Percentiles rank a stretch among this genome's conserved stretches.
Evolutionary conservation across 2,113 vertebrate genomes (phyloP).

Genomic region (Carassius carassius): DNA sequence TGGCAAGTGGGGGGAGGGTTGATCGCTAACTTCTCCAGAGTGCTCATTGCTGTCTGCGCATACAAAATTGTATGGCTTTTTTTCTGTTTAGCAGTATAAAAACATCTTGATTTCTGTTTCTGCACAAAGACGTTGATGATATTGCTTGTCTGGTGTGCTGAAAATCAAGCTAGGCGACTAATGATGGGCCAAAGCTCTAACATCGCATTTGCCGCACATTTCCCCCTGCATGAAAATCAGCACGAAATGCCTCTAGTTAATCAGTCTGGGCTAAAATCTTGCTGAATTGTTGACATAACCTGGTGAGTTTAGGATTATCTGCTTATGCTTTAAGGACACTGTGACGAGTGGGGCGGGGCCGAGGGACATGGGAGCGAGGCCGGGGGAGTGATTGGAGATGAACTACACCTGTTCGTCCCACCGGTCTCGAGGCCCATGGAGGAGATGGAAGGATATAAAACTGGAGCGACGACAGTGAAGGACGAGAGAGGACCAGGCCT

Average conservation of each 20-base stretch:
- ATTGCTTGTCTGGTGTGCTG: conserved; percentile 32
- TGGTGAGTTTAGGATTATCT: conserved; percentile 71
- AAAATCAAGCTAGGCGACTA: conserved; percentile 25
- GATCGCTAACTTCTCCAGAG: conserved; percentile 48
- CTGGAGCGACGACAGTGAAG: no score
- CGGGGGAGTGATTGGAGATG: no score
- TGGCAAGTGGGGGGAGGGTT: conserved; percentile 3
- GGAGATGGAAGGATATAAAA: no score
- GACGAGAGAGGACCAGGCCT: no score
- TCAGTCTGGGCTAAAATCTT: conserved; percentile 32
- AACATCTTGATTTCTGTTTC: conserved; percentile 26
- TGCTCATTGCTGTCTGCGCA: conserved; percentile 3
- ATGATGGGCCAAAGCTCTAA: neutral
- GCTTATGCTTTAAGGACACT: no score
- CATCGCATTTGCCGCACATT: conserved; percentile 18
- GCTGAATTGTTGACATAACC: conserved; percentile 69
- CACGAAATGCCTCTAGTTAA: conserved; percentile 15
- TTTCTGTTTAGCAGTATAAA: conserved; percentile 11
- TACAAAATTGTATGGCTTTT: conserved; percentile 27
- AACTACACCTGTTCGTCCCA: no score
- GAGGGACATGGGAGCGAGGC: no score
- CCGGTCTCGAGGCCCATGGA: no score
- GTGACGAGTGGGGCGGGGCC: no score
- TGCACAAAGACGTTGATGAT: conserved; percentile 26
- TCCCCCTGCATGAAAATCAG: conserved; percentile 27